These are phyloP conservation scores for Spisula solida DNA, from an alignment of 2,888 invertebrate species.

Conservation along the genomic window DNA sequence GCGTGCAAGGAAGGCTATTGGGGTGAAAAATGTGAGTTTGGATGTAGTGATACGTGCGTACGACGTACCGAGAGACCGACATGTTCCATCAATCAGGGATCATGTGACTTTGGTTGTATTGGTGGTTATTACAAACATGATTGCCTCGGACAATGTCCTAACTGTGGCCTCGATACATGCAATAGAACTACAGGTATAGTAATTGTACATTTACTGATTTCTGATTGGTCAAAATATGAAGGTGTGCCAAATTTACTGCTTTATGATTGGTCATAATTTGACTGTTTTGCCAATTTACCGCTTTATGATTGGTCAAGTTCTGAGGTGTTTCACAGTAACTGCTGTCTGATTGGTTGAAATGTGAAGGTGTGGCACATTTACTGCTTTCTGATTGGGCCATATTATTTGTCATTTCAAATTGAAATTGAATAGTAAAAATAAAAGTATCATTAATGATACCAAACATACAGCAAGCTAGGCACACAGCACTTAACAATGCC, in stretches of 20 bases:
- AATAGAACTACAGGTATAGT: conserved; percentile 45
- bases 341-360: background rate
- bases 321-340: background rate
- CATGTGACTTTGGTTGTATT: conserved; percentile 47
- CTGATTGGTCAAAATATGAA: no score
- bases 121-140: conserved; percentile 46
- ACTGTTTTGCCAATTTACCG: background rate
- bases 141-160: conserved; percentile 53
- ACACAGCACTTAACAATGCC: no score
- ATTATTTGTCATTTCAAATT: no score
- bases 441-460: no score
- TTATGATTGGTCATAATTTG: background rate
- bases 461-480: no score
- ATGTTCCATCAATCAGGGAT: conserved; percentile 44
- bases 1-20: conserved; percentile 43
- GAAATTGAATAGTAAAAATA: no score
- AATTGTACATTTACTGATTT: no score
- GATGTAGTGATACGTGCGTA: conserved; percentile 50
- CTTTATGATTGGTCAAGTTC: background rate
- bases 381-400: no score
- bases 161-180: conserved; percentile 54
- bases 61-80: background rate
- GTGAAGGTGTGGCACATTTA: background rate
- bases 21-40: conserved; percentile 41
- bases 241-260: background rate